Evolutionary conservation across 2,888 invertebrate genomes (phyloP).

Genomic region (Drosophila meridiana): DNA sequence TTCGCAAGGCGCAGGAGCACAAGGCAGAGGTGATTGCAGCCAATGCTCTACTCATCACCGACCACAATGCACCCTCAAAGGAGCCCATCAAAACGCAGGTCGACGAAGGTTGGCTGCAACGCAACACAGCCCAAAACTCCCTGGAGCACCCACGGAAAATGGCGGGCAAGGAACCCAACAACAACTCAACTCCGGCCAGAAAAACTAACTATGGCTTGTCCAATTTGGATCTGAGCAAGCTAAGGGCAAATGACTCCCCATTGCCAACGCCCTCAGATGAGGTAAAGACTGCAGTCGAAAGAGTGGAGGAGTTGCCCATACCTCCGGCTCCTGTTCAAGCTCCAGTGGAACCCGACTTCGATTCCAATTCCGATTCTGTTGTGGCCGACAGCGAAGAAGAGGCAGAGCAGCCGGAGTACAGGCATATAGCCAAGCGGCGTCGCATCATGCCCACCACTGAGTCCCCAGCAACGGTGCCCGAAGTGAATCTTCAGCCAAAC

Average conservation of each 20-base stretch:
- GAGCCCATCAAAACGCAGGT: conserved; percentile 69
- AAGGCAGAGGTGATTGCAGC: conserved; percentile 54
- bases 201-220: conserved; percentile 83
- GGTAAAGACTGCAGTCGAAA: neutral
- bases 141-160: conserved; percentile 20
- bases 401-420: conserved; percentile 84
- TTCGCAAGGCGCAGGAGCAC: conserved; percentile 81
- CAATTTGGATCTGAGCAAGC: conserved; percentile 83
- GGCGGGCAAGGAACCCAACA: conserved; percentile 29
- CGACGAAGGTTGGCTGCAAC: conserved; percentile 87
- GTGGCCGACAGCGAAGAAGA: conserved; percentile 90
- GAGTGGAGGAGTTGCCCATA: neutral
- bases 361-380: conserved; percentile 89
- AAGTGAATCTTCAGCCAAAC: neutral
- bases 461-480: neutral
- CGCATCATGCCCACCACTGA: conserved; percentile 77
- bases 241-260: conserved; percentile 21
- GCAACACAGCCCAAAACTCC: conserved; percentile 65
- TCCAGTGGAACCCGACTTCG: neutral
- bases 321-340: neutral
- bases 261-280: neutral
- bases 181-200: conserved; percentile 30
- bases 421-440: conserved; percentile 87
- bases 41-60: conserved; percentile 60
- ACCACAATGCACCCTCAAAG: conserved; percentile 28